A percentile compares a stretch with the other conserved stretches of the same genome.
phyloP scores from a whole-genome alignment of 2,113 vertebrate genomes.

The Solea senegalensis region DNA sequence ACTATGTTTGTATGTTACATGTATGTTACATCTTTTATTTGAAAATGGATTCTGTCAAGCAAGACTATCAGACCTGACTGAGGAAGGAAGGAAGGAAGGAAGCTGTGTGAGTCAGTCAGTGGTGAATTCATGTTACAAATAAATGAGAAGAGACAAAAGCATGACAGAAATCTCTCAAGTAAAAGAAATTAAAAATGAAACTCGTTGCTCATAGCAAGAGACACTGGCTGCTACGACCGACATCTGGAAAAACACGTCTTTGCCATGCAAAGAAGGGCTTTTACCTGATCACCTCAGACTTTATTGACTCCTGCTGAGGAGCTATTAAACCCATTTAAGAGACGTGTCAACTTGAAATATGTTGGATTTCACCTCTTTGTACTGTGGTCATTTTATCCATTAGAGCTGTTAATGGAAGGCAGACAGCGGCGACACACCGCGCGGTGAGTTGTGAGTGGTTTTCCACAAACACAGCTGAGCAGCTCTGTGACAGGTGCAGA shows the following conservation, averaged over 20 bases:
- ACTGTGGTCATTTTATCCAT: slow-evolving; percentile 17
- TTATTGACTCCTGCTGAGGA: neutral
- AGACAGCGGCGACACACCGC: neutral
- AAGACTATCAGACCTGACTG: too few species aligned
- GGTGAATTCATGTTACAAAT: neutral
- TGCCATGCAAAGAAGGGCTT: neutral
- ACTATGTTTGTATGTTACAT: too few species aligned
- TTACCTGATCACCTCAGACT: neutral
- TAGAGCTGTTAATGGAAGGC: slow-evolving; percentile 2
- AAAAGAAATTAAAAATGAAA: too few species aligned
- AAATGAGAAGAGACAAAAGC: neutral
- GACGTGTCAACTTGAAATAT: neutral
- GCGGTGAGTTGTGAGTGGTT: neutral
- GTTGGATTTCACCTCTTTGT: neutral
- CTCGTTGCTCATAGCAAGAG: neutral
- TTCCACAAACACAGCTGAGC: neutral
- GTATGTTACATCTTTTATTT: too few species aligned
- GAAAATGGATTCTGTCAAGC: too few species aligned
- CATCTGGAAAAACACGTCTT: neutral
- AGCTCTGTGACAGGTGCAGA: neutral
- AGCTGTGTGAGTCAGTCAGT: too few species aligned
- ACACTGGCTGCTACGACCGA: too few species aligned
- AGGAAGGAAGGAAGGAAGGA: too few species aligned
- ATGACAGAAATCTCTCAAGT: neutral
- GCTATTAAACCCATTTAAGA: slow-evolving; percentile 6